Evolutionary conservation across 2,113 vertebrate genomes (phyloP), one percentile per base, ranked within the genome.

Genomic region (Ailurus styani): DNA sequence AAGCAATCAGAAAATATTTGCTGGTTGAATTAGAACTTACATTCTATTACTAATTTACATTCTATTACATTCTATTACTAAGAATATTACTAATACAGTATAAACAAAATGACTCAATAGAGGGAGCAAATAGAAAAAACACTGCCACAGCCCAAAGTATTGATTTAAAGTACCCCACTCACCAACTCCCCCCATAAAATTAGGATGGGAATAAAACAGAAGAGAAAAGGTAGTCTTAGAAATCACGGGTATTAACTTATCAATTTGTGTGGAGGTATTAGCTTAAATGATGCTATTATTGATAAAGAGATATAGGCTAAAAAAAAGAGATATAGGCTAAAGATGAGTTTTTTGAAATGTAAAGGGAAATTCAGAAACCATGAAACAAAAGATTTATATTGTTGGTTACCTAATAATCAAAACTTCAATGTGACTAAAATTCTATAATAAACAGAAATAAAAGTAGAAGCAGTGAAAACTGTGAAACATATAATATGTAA

Each of bases 311-410:
- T 68, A 8, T 54, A 73, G n/a, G n/a, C n/a, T n/a, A n/a, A n/a
- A n/a, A n/a, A n/a, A n/a, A n/a, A n/a, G n/a, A n/a, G n/a, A n/a
- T n/a, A n/a, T n/a, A n/a, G n/a, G n/a, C n/a, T n/a, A 93, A 93
- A 97, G 12, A 54, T 95, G 50, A 95, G 25, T 54, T 75, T 91
- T 73, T 87, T 55, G 27, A 95, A 94, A 91, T 64, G 13, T 57
- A 95, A 92, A 91, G 42, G 4, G 13, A 92, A 91, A 96, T 20
- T 81, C 27, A 85, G 45, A 94, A 91, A 29, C n/a, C 47, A 83
- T 52, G 23, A 90, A 87, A 89, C 31, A 77, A 82, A 91, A 77
- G 40, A 77, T 54, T 75, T 7, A 45, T 86, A 64, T 68, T 94
- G 47, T 87, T 55, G 87, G 13, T 6, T 93, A 45, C 7, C 31